A percentile compares a stretch with the other conserved stretches of the same genome.
These are phyloP conservation scores for Drosophila oshimai DNA, from an alignment of 1,140 invertebrate species.

Conservation along the genomic window DNA sequence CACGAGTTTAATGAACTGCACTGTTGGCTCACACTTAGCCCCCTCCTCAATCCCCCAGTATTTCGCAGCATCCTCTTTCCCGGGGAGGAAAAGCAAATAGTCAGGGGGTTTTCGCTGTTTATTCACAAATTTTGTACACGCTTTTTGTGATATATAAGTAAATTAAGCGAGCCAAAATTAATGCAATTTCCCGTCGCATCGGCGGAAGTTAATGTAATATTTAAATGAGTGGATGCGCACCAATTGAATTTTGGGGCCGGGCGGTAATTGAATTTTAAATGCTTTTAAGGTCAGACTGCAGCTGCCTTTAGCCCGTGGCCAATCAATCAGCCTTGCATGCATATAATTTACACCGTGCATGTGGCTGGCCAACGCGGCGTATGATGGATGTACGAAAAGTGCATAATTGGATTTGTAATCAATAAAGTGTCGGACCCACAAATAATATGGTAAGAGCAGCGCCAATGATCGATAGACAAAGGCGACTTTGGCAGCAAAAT, in stretches of 20 bases:
- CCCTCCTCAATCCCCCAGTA: too few species aligned
- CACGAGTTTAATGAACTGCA: conserved; percentile 73
- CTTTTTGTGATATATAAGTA: neutral
- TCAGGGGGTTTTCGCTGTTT: conserved; percentile 8
- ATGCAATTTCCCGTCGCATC: conserved; percentile 34
- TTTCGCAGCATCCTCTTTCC: neutral
- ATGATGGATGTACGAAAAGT: conserved; percentile 58
- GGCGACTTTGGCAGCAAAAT: neutral
- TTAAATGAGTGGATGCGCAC: conserved; percentile 45
- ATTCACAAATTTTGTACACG: neutral
- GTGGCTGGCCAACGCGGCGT: conserved; percentile 5
- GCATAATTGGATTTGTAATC: conserved; percentile 71
- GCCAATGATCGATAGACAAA: conserved; percentile 17
- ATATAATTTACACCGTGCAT: conserved; percentile 1
- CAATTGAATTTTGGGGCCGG: conserved; percentile 31
- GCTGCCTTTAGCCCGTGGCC: conserved; percentile 8
- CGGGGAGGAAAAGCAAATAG: conserved; percentile 6
- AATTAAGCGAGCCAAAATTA: conserved; percentile 21
- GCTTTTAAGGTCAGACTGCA: conserved; percentile 49
- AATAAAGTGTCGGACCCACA: conserved; percentile 36
- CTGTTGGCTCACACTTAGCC: conserved; percentile 1
- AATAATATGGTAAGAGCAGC: neutral
- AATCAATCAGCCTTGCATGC: conserved; percentile 56
- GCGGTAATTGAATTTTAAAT: conserved; percentile 55
- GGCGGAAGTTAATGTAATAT: conserved; percentile 51